These are phyloP conservation scores for Congeria kusceri DNA, from an alignment of 2,888 invertebrate species.

Conservation along the genomic window DNA sequence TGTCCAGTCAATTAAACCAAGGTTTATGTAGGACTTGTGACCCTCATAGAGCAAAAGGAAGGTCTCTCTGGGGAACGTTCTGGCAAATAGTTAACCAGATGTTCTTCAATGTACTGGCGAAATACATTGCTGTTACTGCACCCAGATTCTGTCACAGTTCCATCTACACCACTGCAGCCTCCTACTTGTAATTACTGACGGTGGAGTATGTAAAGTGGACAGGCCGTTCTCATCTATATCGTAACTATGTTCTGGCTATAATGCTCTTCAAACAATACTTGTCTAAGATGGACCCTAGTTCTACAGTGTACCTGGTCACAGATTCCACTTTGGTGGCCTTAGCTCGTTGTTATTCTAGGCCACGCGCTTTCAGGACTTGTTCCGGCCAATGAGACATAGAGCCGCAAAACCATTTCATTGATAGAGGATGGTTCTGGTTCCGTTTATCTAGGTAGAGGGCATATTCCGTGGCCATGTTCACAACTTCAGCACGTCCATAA, in stretches of 20 bases:
- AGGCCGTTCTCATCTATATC: constrained; percentile 29
- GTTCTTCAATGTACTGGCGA: constrained; percentile 5
- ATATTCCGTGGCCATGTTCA: constrained; percentile 18
- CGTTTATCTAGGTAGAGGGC: constrained; percentile 6
- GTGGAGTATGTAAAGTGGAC: constrained; percentile 9
- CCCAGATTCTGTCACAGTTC: neutral
- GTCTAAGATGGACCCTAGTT: constrained; percentile 1
- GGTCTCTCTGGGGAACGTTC: constrained; percentile 11
- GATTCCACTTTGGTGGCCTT: neutral
- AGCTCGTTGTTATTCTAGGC: constrained; percentile 12
- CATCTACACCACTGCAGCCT: neutral
- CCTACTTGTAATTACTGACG: constrained; percentile 15
- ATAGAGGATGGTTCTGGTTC: constrained; percentile 13
- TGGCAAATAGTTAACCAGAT: constrained; percentile 17
- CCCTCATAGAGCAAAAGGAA: constrained; percentile 25
- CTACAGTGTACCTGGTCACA: neutral
- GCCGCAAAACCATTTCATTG: constrained; percentile 6
- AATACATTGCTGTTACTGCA: neutral
- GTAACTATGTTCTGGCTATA: constrained; percentile 8
- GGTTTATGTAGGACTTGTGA: constrained; percentile 22
- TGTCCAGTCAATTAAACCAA: constrained; percentile 56
- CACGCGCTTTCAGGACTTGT: constrained; percentile 6
- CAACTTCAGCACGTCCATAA: constrained; percentile 23
- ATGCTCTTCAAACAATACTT: constrained; percentile 1
- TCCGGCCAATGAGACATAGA: constrained; percentile 17